These are phyloP conservation scores for Coptodon rendalli DNA, from an alignment of 2,113 vertebrate genomes.

Conservation along the genomic window DNA sequence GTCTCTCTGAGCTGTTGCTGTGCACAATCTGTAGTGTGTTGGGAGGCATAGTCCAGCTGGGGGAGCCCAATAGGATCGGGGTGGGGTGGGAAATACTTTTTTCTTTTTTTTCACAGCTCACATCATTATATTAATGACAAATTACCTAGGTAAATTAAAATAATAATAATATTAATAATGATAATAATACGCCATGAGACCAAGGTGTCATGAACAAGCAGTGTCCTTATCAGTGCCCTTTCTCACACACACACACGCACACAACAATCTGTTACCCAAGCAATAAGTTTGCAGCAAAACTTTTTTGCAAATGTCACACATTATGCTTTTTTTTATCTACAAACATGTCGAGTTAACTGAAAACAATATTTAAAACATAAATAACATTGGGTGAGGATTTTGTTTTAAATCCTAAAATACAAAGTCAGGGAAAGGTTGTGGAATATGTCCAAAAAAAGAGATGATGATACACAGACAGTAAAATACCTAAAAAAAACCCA, in stretches of 20 bases:
- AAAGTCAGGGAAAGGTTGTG: neutral
- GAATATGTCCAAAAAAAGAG: neutral
- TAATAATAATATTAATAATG: neutral
- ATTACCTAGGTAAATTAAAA: neutral
- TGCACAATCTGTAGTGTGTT: neutral
- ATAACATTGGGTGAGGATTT: neutral
- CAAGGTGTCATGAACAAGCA: neutral
- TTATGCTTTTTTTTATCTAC: neutral
- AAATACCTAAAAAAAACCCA: neutral
- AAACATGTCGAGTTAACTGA: neutral
- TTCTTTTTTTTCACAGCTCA: neutral
- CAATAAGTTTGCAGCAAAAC: neutral
- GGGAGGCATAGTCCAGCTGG: neutral
- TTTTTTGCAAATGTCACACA: neutral
- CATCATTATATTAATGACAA: neutral
- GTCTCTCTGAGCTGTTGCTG: neutral
- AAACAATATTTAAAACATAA: neutral
- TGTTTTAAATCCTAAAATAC: neutral
- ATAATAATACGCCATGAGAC: neutral
- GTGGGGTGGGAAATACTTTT: neutral
- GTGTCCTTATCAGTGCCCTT: neutral
- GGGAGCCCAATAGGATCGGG: neutral
- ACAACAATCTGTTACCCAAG: neutral
- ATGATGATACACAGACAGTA: neutral
- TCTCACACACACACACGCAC: neutral